These are phyloP conservation scores for Galeopsomyia nigrocyanea DNA, from an alignment of 2,888 invertebrate species.

Conservation along the genomic window DNA sequence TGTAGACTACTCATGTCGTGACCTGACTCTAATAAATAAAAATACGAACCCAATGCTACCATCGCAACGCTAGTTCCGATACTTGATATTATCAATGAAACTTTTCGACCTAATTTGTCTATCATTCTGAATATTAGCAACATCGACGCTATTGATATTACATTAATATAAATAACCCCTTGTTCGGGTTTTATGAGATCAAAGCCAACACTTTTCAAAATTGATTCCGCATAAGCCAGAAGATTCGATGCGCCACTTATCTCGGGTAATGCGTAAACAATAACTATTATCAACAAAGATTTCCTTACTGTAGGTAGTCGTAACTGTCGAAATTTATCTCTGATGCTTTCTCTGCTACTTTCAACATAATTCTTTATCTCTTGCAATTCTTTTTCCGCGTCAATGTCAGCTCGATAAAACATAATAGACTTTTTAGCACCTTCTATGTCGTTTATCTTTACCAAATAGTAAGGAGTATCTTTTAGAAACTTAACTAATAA, in stretches of 20 bases:
- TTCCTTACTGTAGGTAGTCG: conserved; percentile 38
- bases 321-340: conserved; percentile 22
- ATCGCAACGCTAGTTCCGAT: conserved; percentile 52
- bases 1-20: conserved; percentile 12
- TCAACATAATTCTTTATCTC: conserved; percentile 34
- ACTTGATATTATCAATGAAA: conserved; percentile 56
- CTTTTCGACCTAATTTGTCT: conserved; percentile 60
- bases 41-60: conserved; percentile 44
- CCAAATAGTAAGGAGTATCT: conserved; percentile 58
- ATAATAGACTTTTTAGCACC: conserved; percentile 33
- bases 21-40: conserved; percentile 45
- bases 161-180: conserved; percentile 58
- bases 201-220: conserved; percentile 54
- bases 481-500: conserved; percentile 57
- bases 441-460: conserved; percentile 21
- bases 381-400: conserved; percentile 32
- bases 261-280: conserved; percentile 58
- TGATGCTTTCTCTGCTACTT: not conserved
- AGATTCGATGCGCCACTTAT: conserved; percentile 58
- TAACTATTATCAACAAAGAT: conserved; percentile 53
- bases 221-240: conserved; percentile 61
- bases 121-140: conserved; percentile 54
- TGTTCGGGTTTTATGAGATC: conserved; percentile 54
- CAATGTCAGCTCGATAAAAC: conserved; percentile 37
- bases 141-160: conserved; percentile 51